Evolutionary conservation across 2,888 invertebrate species (phyloP), one percentile per base, ranked within the genome.

Genomic region (Tenodera sinensis): DNA sequence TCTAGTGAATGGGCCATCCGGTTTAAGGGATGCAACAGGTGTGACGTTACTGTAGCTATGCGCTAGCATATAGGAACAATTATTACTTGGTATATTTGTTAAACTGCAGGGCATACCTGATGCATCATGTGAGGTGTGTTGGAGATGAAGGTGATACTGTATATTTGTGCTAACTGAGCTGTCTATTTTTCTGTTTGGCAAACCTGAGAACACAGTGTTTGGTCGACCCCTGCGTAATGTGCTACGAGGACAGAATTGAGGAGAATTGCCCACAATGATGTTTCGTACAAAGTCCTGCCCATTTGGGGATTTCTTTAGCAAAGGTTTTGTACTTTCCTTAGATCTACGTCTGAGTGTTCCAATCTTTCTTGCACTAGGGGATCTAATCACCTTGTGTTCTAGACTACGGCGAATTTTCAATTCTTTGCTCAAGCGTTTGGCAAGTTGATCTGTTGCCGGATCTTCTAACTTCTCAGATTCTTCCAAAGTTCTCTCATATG

Each of bases 291-390:
- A n/a, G 15, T 84, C 84, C 30, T 28, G 83, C 28, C 83, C 83
- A 47, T 89, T 83, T 83, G 86, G 54, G 15, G 83, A 28, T 20
- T 81, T 28, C 30, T 86, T 90, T 25, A 83, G 47, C 15, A 82
- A 28, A 14, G 87, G 82, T 25, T 84, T 84, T 83, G 92, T 92
- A 28, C 92, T 91, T 90, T 97, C 97, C 92, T 95, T 95, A 0
- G 97, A 97, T 88, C 96, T 94, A 85, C 97, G 94, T 92, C 97
- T 93, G 91, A 97, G 95, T 14, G 95, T 95, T 28, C 97, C 97
- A 90, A 97, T 97, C 94, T 97, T 97, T 88, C 97, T 94, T 2
- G 97, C 97, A 92, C 97, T 97, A 0, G 97, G 97, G 0, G 97
- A 97, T 91, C 97, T 93, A 90, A 97, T 96, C 12, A 97, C 95